A percentile compares a stretch with the other conserved stretches of the same genome.
Evolutionary conservation across 2,113 vertebrate species (phyloP).

Genomic region (Cavia porcellus): DNA sequence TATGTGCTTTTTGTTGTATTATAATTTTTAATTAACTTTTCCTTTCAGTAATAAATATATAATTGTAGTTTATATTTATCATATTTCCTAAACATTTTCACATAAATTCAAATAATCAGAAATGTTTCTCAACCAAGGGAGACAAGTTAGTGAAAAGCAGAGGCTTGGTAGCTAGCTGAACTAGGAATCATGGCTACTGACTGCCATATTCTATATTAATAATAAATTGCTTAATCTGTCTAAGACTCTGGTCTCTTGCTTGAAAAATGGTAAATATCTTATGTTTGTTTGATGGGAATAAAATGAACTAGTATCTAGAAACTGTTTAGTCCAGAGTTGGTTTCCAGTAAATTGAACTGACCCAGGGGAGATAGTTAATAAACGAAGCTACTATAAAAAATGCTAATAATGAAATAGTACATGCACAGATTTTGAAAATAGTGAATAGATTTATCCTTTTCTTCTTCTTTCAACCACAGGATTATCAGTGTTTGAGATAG

Average conservation of each 20-base stretch:
- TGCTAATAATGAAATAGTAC: not conserved
- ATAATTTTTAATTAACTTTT: slow-evolving; percentile 39
- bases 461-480: not conserved
- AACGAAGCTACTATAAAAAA: slow-evolving; percentile 17
- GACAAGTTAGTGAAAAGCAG: not conserved
- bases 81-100: slow-evolving; percentile 20
- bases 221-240: not conserved
- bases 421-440: not conserved
- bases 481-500: not conserved
- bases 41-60: slow-evolving; percentile 25
- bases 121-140: slow-evolving; percentile 13
- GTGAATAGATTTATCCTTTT: not conserved
- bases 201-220: not conserved
- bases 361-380: not conserved
- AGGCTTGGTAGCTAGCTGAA: not conserved
- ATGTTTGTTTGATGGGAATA: not conserved
- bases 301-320: slow-evolving; percentile 37
- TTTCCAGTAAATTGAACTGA: not conserved
- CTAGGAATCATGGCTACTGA: not conserved
- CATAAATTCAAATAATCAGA: slow-evolving; percentile 32
- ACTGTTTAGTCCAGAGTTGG: not conserved
- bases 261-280: slow-evolving; percentile 35
- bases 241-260: not conserved
- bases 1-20: slow-evolving; percentile 5
- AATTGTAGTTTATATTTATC: slow-evolving; percentile 23